These are phyloP conservation scores for Sciurus vulgaris DNA, from an alignment of 2,797 vertebrate species.

Conservation along the genomic window DNA sequence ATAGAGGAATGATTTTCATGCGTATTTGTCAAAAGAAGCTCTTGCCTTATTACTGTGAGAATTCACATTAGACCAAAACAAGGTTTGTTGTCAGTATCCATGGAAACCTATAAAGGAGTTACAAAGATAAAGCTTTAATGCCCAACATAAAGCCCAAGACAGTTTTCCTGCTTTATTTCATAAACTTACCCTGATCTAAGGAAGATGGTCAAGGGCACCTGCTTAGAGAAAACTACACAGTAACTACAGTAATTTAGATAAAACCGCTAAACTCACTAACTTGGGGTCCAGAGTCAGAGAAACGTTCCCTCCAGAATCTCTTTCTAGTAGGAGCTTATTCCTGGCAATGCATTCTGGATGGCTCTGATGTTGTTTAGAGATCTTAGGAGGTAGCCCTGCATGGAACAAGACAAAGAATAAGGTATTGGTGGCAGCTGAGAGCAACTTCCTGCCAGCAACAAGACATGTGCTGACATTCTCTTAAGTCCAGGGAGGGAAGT, in stretches of 20 bases:
- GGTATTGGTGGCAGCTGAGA: background rate
- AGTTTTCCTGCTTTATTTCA: slow-evolving; percentile 79
- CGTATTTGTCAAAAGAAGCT: slow-evolving; percentile 62
- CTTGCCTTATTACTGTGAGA: slow-evolving; percentile 80
- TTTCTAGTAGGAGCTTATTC: background rate
- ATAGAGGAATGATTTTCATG: slow-evolving; percentile 49
- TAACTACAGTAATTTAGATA: background rate
- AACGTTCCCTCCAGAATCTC: background rate
- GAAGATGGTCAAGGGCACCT: background rate
- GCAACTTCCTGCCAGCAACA: background rate
- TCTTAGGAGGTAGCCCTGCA: background rate
- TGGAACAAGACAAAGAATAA: slow-evolving; percentile 17
- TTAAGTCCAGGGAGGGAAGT: background rate
- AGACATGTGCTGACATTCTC: background rate
- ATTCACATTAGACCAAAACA: slow-evolving; percentile 86
- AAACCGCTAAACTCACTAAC: background rate
- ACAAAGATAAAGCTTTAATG: slow-evolving; percentile 80
- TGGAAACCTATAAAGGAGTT: slow-evolving; percentile 84
- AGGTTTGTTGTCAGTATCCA: slow-evolving; percentile 87
- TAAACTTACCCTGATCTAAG: background rate
- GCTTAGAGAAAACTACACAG: background rate
- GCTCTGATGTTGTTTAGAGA: background rate
- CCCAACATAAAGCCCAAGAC: slow-evolving; percentile 83
- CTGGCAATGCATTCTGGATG: background rate
- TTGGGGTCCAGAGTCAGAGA: background rate